Evolutionary conservation across 2,113 vertebrate species (phyloP).

Genomic region (Triplophysa rosa): DNA sequence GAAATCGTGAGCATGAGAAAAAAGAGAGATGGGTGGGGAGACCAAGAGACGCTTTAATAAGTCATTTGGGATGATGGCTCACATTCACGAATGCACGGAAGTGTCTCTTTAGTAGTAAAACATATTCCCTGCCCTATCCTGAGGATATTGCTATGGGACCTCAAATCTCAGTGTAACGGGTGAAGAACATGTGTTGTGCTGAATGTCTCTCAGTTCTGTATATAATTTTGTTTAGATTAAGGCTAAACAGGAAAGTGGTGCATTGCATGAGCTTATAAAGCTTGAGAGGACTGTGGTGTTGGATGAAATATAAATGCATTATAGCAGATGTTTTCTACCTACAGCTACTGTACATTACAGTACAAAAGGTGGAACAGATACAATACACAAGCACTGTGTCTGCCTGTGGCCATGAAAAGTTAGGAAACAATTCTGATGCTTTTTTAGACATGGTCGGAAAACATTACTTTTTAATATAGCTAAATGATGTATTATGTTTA

Average conservation of each 20-base stretch:
- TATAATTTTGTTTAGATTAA: background rate
- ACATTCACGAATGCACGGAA: background rate
- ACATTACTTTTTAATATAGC: background rate
- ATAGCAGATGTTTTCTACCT: background rate
- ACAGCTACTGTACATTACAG: background rate
- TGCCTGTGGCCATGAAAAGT: background rate
- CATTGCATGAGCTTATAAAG: background rate
- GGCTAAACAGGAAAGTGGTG: too few species aligned
- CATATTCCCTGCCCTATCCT: background rate
- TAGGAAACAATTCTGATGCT: conserved; percentile 7
- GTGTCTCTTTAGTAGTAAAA: background rate
- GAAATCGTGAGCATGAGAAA: conserved; percentile 7
- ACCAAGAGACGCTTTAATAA: conserved; percentile 1
- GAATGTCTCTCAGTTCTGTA: background rate
- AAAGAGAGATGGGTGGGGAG: background rate
- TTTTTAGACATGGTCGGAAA: background rate
- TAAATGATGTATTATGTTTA: too few species aligned
- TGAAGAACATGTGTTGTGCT: background rate
- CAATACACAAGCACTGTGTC: conserved; percentile 1
- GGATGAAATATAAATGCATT: background rate
- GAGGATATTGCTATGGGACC: conserved; percentile 7
- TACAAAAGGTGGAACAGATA: conserved; percentile 13
- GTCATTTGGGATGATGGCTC: conserved; percentile 7
- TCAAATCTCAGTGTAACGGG: background rate
- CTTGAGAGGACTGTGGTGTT: background rate